Evolutionary conservation across 2,113 vertebrate species (phyloP), one percentile per base, ranked within the genome.

Genomic region (Gymnogyps californianus): DNA sequence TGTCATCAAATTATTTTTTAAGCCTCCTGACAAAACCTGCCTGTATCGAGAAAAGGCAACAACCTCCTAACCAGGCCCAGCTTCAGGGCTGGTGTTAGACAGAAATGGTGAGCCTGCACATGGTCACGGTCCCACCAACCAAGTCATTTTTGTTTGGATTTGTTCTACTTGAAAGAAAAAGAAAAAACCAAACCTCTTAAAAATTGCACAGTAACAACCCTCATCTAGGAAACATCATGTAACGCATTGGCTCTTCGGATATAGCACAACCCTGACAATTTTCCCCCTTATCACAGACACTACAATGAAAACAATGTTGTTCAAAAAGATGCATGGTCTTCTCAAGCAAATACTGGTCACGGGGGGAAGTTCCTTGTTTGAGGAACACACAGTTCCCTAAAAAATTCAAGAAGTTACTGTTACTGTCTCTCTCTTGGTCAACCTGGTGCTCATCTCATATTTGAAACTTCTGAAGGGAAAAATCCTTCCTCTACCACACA

Each of bases 241-340:
- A 83, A 57, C 3, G 2, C 62, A 20, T 0, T 38, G 20, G 38
- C 29, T 87, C 64, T 81, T 31, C 0, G 0, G 29, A 46, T 26
- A 51, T 0, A n/a, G 29, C 2, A 1, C 38, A 89, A 31, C 29
- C 22, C 25, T 26, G 54, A 34, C 5, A 54, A 26, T 44, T n/a
- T 46, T 62, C 57, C 59, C 59, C 40, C 32, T 51, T 19, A 57
- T 21, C 75, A 55, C 0, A 1, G 36, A 44, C 13, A 20, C 3
- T 28, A 54, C 55, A 78, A 29, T 7, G 40, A 64, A 81, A 75
- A 51, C 20, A 40, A 15, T 2, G 5, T 11, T 59, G 49, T 42
- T 80, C 59, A n/a, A 70, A 77, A 54, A 61, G 16, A 91, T 9
- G 6, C 40, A 44, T 0, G 0, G 10, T 67, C 36, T 71, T 36